Percentiles rank a stretch among this genome's conserved stretches.
phyloP scores from a whole-genome alignment of 2,797 vertebrate species.

The Meda fulgida region DNA sequence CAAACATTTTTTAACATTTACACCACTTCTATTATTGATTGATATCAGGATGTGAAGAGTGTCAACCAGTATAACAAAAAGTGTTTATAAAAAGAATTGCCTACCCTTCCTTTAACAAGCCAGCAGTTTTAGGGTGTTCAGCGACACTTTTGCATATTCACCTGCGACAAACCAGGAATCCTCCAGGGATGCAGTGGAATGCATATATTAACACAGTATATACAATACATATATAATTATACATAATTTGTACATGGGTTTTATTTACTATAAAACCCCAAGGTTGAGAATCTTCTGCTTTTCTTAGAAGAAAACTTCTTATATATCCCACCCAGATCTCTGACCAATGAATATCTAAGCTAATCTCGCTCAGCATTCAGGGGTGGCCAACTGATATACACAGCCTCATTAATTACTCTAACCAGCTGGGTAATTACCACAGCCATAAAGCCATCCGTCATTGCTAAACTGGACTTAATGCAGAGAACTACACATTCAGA shows the following conservation, averaged over 20 bases:
- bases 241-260: background rate
- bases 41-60: too few relatives aligned
- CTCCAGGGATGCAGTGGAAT: background rate
- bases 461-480: slow-evolving; percentile 38
- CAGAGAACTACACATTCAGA: background rate
- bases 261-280: background rate
- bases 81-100: too few relatives aligned
- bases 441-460: slow-evolving; percentile 32
- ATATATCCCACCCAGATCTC: slow-evolving; percentile 1
- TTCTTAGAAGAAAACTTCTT: background rate
- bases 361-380: slow-evolving; percentile 3
- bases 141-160: background rate
- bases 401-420: slow-evolving; percentile 41
- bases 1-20: too few relatives aligned
- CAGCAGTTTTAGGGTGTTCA: background rate
- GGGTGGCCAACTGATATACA: slow-evolving; percentile 40
- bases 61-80: too few relatives aligned
- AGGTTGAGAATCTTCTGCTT: background rate
- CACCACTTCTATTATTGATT: too few relatives aligned
- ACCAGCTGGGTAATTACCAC: slow-evolving; percentile 43
- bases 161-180: background rate
- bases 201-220: background rate
- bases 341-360: slow-evolving; percentile 7
- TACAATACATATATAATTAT: background rate
- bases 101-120: background rate